Evolutionary conservation across 2,113 vertebrate genomes (phyloP), one percentile per base, ranked within the genome.

Genomic region (Cygnus atratus): DNA sequence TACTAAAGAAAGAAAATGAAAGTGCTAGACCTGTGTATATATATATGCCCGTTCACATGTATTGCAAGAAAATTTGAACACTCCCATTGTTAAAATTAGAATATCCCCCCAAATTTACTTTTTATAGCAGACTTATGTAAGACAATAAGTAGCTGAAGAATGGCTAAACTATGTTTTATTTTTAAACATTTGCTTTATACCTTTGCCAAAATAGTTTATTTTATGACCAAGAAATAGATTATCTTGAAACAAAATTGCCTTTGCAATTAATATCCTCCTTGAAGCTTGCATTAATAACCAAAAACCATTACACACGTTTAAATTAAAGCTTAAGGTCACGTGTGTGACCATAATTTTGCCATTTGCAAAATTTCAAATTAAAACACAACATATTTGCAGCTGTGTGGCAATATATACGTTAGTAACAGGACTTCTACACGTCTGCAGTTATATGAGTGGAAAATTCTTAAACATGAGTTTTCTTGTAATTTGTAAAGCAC

Each of bases 401-500:
- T 55, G 62, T 41, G 43, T 93, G 61, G 91, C 61, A 90, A 77
- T 33, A 58, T 7, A 50, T 11, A 61, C 15, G 37, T 54, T 71
- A 91, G 48, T 55, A 96, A 88, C 29, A 89, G 12, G 41, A 85
- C 73, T 96, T 95, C 55, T 26, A 96, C 84, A 24, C 16, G 83
- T 61, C 90, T 74, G 85, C 31, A 90, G 41, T 78, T 83, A 93
- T 75, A 63, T 92, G 25, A 72, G 44, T 78, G n/a, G 67, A 77
- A 96, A 94, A 92, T 54, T 86, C 83, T 95, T 95, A 94, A 90
- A 92, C 62, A 93, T 19, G 33, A 82, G 61, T 29, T 96, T 84
- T 63, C 70, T 90, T 95, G 84, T 87, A 88, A 93, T 93, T 96
- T 97, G 83, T 89, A 95, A 97, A 97, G 81, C 72, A 88, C 91